Evolutionary conservation across 2,797 vertebrate species (phyloP), one percentile per base, ranked within the genome.

Genomic region (Momotus momota): DNA sequence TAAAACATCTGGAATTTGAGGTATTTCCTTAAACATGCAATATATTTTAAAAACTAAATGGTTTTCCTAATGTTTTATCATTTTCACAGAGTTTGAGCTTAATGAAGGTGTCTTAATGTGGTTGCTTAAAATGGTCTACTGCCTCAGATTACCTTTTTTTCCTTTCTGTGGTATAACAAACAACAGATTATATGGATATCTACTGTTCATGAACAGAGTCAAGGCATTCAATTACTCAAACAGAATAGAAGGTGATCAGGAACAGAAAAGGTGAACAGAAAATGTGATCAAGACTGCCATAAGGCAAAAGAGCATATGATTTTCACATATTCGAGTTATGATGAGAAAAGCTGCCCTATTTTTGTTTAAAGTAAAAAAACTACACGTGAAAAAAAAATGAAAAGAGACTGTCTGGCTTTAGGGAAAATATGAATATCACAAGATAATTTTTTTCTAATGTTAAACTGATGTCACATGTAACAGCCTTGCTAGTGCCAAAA

Each of bases 301-400:
- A 69, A 0, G 5, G 26, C 23, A 84, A 49, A 81, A 82, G 54
- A 88, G 15, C 54, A 75, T 31, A 72, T 0, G 0, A 20, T 70
- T 81, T 88, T 70, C 51, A 83, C 9, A 58, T 78, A 75, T 52
- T 81, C 62, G 86, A 62, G 25, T 58, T 65, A 25, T 15, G 5
- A 94, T 49, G 26, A 71, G n/a, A 85, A 92, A 85, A 89, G 27
- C 25, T 66, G 62, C 33, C 62, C 31, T 57, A 23, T 49, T 92
- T 85, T 74, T 81, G 9, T 66, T 48, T 46, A 31, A 81, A 73
- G 31, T 19, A 31, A 72, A 88, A 88, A 49, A 79, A 17, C 0
- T 6, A 9, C 5, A 62, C 2, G 4, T 7, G 1, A 77, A 66
- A 70, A 26, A 86, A 55, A 49, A 14, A 0, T 33, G 7, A 38